A percentile compares a stretch with the other conserved stretches of the same genome.
Conservation (phyloP, 2,888 invertebrate genomes). For the Hirtodrosophila confusa region DNA sequence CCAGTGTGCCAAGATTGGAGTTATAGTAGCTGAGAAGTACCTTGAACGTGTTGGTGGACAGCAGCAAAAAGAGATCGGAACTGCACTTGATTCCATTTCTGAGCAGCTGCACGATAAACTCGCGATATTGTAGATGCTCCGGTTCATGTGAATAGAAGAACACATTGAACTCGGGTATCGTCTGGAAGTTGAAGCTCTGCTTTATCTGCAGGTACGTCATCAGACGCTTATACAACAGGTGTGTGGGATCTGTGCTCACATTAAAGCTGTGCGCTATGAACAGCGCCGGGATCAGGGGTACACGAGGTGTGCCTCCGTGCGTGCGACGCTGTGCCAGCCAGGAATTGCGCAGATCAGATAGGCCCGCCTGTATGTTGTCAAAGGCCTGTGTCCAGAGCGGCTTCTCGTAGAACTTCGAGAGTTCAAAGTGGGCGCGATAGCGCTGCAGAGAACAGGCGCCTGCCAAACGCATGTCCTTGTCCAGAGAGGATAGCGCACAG, state of each 20-base stretch:
- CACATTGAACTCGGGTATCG: constrained; percentile 94
- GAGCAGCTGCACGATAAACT: constrained; percentile 92
- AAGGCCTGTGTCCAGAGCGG: constrained; percentile 83
- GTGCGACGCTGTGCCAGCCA: constrained; percentile 82
- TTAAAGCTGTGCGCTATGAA: constrained; percentile 85
- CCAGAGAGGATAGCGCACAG: constrained; percentile 88
- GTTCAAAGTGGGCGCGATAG: constrained; percentile 90
- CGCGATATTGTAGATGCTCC: constrained; percentile 88
- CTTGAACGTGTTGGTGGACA: constrained; percentile 91
- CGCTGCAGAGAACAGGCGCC: constrained; percentile 90
- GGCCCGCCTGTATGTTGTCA: constrained; percentile 82
- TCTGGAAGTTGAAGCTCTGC: constrained; percentile 89
- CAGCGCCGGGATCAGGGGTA: constrained; percentile 80
- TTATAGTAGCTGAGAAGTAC: constrained; percentile 90
- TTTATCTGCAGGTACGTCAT: constrained; percentile 92
- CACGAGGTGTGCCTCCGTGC: constrained; percentile 82
- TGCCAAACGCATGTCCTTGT: constrained; percentile 88
- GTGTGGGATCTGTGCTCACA: constrained; percentile 89
- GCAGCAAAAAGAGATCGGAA: constrained; percentile 89
- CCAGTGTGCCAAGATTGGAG: constrained; percentile 87
- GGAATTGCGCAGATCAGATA: constrained; percentile 71
- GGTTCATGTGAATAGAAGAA: constrained; percentile 92
- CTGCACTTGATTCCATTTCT: constrained; percentile 90
- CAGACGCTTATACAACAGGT: constrained; percentile 91
- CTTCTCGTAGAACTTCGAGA: constrained; percentile 85